Evolutionary conservation across 2,888 invertebrate genomes (phyloP), one percentile per base, ranked within the genome.

Genomic region (Julus scandinavius): DNA sequence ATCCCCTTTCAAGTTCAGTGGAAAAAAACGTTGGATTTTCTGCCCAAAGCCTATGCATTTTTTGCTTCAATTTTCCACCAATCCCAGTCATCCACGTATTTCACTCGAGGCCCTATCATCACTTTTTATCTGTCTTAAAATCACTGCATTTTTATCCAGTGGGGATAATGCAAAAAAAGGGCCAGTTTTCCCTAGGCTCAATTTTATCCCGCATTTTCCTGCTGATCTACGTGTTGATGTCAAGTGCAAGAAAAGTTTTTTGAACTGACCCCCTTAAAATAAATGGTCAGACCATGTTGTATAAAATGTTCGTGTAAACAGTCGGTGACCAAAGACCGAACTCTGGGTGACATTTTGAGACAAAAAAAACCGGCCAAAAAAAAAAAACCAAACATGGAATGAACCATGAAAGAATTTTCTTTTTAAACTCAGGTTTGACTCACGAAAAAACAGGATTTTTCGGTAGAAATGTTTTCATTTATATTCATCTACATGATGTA

Each of bases 251-350:
- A 85, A 85, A 50, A 85, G 85, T 45, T 85, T 85, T 85, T 85
- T 85, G 85, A 85, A 85, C 85, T 85, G 85, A 85, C 85, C 85
- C 85, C 50, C 85, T 85, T 50, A 85, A 85, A 85, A 45, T 49
- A 85, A 85, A 45, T 85, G 50, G 85, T 85, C 85, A 17, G 85
- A 41, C 85, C 50, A 85, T 85, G 85, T 50, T 85, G 45, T 49
- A 49, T 45, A 50, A 49, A 45, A 85, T 50, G 45, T 45, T 85
- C 50, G 85, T 45, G 45, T 85, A 85, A 49, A 85, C 85, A 85
- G 49, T 45, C 85, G 85, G 85, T 85, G 85, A 85, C 85, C 85
- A 45, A 85, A 49, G 85, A 49, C 45, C 50, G 85, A 85, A 85
- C 50, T 49, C 29, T 49, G 45, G 49, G 50, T 85, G 38, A 80